phyloP scores from a whole-genome alignment of 2,113 vertebrate genomes.

The Oplegnathus fasciatus region DNA sequence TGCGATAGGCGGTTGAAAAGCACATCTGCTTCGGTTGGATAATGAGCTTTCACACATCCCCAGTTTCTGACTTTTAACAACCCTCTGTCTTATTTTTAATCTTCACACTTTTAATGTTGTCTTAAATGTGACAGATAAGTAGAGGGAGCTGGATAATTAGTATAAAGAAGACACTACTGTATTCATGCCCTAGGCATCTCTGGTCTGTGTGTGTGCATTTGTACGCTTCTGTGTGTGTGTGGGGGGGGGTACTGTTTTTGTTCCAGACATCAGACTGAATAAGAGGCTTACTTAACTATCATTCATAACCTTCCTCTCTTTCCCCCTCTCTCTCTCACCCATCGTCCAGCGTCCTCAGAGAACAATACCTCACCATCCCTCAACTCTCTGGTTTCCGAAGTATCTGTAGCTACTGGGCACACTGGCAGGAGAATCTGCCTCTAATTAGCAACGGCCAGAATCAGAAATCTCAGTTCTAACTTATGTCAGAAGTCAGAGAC shows the following conservation, averaged over 20 bases:
- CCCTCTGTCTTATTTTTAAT: slow-evolving; percentile 59
- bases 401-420: slow-evolving; percentile 31
- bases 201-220: slow-evolving; percentile 8
- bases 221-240: not conserved
- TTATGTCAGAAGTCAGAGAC: slow-evolving; percentile 58
- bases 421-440: slow-evolving; percentile 28
- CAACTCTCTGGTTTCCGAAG: not conserved
- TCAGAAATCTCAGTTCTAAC: slow-evolving; percentile 46
- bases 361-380: slow-evolving; percentile 2
- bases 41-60: slow-evolving; percentile 59
- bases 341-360: slow-evolving; percentile 17
- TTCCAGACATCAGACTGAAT: slow-evolving; percentile 33
- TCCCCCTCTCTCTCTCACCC: not conserved
- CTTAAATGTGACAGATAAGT: slow-evolving; percentile 52
- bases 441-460: slow-evolving; percentile 58
- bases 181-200: slow-evolving; percentile 26
- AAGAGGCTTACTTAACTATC: slow-evolving; percentile 25
- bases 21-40: slow-evolving; percentile 14
- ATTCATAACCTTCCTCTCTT: not conserved
- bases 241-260: slow-evolving; percentile 3
- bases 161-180: slow-evolving; percentile 15
- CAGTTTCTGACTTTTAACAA: slow-evolving; percentile 52
- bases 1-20: slow-evolving; percentile 23
- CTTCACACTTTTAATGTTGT: slow-evolving; percentile 53
- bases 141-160: slow-evolving; percentile 57